Conservation (phyloP, 2,797 vertebrate genomes). For the Premnoplex brunnescens region DNA sequence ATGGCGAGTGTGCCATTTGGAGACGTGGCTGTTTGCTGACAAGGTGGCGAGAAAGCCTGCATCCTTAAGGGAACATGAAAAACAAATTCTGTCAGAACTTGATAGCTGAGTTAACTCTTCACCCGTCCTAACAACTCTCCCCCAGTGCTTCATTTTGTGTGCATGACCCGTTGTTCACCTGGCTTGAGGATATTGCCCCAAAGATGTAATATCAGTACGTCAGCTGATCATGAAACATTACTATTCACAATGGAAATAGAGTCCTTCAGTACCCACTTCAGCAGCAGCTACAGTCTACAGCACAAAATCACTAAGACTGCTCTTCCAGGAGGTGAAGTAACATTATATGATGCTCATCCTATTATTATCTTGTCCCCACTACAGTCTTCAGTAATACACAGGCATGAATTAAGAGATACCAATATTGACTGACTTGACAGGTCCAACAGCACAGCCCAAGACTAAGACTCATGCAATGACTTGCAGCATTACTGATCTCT, state of each 20-base stretch:
- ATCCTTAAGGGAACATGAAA: background rate
- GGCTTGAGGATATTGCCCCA: background rate
- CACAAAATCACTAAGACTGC: background rate
- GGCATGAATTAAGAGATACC: background rate
- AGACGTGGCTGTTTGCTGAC: background rate
- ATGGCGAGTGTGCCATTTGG: constrained; percentile 47
- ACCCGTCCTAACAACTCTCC: background rate
- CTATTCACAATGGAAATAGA: background rate
- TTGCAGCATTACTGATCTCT: background rate
- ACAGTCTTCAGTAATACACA: background rate
- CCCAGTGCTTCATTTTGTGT: background rate
- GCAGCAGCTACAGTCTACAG: background rate
- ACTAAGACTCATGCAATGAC: background rate
- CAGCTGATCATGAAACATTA: background rate
- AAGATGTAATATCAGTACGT: background rate
- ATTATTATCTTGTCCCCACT: background rate
- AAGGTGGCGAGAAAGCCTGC: background rate
- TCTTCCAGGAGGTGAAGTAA: background rate
- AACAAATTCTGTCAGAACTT: background rate
- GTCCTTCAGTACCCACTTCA: background rate
- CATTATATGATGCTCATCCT: background rate
- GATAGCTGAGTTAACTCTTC: background rate
- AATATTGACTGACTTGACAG: background rate
- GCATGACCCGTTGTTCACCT: background rate
- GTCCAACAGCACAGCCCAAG: background rate